Evolutionary conservation across 2,113 vertebrate genomes (phyloP).

Genomic region (Nibea albiflora): DNA sequence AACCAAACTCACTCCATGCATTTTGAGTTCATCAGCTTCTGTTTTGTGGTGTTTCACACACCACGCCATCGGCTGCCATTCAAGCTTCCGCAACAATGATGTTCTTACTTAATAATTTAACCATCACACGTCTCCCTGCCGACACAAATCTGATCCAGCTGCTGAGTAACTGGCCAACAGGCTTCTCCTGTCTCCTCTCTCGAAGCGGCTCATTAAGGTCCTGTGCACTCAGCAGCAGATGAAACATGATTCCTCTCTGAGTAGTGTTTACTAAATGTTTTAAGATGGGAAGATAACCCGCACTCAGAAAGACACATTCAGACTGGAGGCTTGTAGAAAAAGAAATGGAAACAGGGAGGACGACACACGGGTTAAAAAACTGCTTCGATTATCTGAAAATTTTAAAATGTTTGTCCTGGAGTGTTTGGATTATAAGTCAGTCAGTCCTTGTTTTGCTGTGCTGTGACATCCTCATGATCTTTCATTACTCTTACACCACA

Average conservation of each 20-base stretch:
- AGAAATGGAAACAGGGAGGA: background rate
- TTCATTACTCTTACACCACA: background rate
- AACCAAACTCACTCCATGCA: background rate
- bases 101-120: conserved; percentile 36
- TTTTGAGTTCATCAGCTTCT: conserved; percentile 1
- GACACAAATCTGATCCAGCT: conserved; percentile 23
- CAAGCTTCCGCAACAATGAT: conserved; percentile 7
- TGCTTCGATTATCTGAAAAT: background rate
- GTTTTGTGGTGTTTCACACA: conserved; percentile 3
- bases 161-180: conserved; percentile 3
- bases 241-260: conserved; percentile 45
- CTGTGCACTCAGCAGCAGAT: conserved; percentile 14
- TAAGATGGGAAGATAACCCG: conserved; percentile 31
- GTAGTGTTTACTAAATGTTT: conserved; percentile 41
- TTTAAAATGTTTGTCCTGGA: background rate
- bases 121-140: background rate
- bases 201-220: conserved; percentile 33
- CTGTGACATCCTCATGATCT: background rate
- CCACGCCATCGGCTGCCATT: conserved; percentile 15
- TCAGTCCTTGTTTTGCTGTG: background rate
- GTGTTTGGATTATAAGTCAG: background rate
- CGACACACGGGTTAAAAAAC: background rate
- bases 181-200: conserved; percentile 42
- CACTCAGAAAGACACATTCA: background rate
- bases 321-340: background rate